Percentiles rank a stretch among this genome's conserved stretches.
phyloP scores from a whole-genome alignment of 1,140 invertebrate species.

The Drosophila arawakana region DNA sequence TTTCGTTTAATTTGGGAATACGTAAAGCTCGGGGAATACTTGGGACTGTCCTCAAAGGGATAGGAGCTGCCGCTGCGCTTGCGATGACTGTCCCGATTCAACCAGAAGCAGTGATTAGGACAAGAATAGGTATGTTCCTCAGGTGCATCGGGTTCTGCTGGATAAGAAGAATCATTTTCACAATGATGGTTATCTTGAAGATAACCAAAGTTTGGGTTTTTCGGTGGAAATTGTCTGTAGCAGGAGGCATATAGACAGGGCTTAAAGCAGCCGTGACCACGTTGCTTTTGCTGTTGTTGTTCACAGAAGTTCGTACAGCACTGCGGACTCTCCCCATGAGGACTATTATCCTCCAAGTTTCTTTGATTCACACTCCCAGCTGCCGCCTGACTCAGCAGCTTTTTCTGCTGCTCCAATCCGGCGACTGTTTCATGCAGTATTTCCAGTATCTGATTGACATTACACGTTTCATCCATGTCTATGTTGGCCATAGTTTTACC shows the following conservation, averaged over 20 bases:
- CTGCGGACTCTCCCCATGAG: neutral
- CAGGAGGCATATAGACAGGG: no score
- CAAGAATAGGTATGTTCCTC: no score
- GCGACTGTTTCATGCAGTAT: constrained; percentile 46
- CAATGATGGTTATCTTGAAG: no score
- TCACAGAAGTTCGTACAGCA: neutral
- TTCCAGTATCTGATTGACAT: constrained; percentile 40
- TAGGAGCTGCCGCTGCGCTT: constrained; percentile 1
- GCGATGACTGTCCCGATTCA: neutral
- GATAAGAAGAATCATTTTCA: no score
- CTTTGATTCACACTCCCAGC: neutral
- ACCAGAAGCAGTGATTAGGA: neutral
- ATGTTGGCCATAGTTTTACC: neutral
- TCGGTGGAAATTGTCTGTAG: no score
- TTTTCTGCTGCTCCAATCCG: constrained; percentile 32
- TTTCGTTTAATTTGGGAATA: neutral
- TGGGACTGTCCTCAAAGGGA: neutral
- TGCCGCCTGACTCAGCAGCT: no score
- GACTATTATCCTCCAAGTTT: neutral
- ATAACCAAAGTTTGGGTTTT: no score
- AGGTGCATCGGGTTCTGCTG: no score
- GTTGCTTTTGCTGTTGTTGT: no score
- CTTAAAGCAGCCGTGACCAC: no score
- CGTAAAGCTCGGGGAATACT: neutral
- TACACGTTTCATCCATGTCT: constrained; percentile 1